Conservation (phyloP, 1,140 invertebrate genomes). For the Cardiocondyla obscurior region DNA sequence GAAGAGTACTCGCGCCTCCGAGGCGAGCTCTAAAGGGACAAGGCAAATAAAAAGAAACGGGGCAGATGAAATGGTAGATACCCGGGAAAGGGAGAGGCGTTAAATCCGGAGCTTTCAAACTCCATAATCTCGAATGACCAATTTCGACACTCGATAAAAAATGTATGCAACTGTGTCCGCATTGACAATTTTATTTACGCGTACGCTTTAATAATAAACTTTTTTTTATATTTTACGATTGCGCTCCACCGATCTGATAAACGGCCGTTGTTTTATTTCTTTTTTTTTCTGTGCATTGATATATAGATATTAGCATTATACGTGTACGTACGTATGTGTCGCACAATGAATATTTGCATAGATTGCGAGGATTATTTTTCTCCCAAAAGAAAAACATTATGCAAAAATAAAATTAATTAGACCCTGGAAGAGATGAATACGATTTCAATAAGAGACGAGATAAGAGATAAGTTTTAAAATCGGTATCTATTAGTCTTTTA, state of each 20-base stretch:
- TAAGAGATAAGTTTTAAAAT: neutral
- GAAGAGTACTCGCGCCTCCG: neutral
- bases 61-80: neutral
- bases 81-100: neutral
- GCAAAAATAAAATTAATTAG: neutral
- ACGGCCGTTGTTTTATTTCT: neutral
- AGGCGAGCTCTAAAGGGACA: slow-evolving; percentile 28
- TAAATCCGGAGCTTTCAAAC: slow-evolving; percentile 20
- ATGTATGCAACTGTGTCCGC: neutral
- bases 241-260: neutral
- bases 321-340: too few species aligned
- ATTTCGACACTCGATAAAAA: slow-evolving; percentile 40
- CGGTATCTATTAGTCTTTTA: neutral
- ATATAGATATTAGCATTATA: neutral
- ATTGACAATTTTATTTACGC: slow-evolving; percentile 44
- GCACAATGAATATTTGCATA: neutral
- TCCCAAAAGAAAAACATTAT: neutral
- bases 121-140: slow-evolving; percentile 30
- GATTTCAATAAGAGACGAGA: neutral
- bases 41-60: slow-evolving; percentile 22
- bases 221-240: slow-evolving; percentile 6
- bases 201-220: slow-evolving; percentile 17
- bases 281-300: neutral
- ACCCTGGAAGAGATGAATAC: too few species aligned
- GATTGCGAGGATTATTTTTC: neutral